These are phyloP conservation scores for Philonicus albiceps DNA, from an alignment of 2,888 invertebrate species.

Conservation along the genomic window DNA sequence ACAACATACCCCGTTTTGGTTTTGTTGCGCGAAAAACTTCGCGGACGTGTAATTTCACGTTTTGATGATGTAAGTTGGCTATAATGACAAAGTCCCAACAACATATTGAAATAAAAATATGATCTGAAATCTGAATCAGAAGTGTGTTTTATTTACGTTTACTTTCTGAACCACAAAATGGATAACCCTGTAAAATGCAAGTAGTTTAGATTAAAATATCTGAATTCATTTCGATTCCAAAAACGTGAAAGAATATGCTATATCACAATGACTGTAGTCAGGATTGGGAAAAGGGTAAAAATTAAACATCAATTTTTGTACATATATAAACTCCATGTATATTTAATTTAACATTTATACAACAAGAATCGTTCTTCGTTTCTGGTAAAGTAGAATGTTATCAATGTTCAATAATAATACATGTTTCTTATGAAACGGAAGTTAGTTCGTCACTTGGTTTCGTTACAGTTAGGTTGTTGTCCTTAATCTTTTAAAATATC, in stretches of 20 bases:
- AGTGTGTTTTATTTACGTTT: too few relatives aligned
- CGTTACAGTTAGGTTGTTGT: neutral
- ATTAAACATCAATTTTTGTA: neutral
- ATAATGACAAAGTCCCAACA: too few relatives aligned
- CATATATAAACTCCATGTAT: constrained; percentile 51
- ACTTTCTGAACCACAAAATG: too few relatives aligned
- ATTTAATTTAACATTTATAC: constrained; percentile 51
- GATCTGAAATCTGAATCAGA: too few relatives aligned
- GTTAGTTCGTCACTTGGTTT: neutral
- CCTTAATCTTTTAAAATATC: constrained; percentile 7
- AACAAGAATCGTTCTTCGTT: constrained; percentile 47
- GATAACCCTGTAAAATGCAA: too few relatives aligned
- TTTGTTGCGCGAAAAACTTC: too few relatives aligned
- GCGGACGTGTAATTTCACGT: too few relatives aligned
- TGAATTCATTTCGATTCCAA: too few relatives aligned
- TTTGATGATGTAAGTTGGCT: too few relatives aligned
- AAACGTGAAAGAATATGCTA: neutral
- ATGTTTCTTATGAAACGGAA: constrained; percentile 5
- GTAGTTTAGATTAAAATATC: too few relatives aligned
- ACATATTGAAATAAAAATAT: too few relatives aligned
- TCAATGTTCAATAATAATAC: constrained; percentile 23
- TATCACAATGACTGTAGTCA: neutral
- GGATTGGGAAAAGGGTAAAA: neutral
- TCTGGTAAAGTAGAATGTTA: constrained; percentile 35
- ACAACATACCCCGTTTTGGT: too few relatives aligned